phyloP scores from a whole-genome alignment of 2,113 vertebrate species.

The Bettongia penicillata region DNA sequence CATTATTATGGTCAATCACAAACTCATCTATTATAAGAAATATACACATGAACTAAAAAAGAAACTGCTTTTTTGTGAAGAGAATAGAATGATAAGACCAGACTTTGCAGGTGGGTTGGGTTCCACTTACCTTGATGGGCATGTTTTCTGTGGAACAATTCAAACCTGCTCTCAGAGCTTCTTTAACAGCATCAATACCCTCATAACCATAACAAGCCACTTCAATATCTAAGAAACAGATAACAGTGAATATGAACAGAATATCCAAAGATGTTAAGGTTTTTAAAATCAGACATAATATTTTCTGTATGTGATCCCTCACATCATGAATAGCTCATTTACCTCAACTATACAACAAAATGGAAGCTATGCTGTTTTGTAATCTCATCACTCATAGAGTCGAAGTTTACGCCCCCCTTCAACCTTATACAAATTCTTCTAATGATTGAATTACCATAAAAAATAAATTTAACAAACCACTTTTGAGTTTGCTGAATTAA shows the following conservation, averaged over 20 bases:
- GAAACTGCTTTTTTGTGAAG: slow-evolving; percentile 9
- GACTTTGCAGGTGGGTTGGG: neutral
- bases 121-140: slow-evolving; percentile 94
- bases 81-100: neutral
- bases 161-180: slow-evolving; percentile 95
- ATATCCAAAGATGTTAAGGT: neutral
- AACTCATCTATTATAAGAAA: neutral
- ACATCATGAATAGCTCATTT: neutral
- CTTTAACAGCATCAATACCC: slow-evolving; percentile 98
- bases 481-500: neutral
- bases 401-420: no score
- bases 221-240: slow-evolving; percentile 91
- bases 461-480: neutral
- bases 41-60: neutral
- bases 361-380: neutral
- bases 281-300: neutral
- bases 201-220: slow-evolving; percentile 99
- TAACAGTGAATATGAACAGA: neutral
- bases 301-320: neutral
- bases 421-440: neutral
- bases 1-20: neutral
- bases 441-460: neutral
- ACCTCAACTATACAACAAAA: neutral
- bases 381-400: no score
- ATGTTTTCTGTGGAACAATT: slow-evolving; percentile 96